Conservation (phyloP, 2,797 vertebrate genomes). For the Rhinichthys osculus region DNA sequence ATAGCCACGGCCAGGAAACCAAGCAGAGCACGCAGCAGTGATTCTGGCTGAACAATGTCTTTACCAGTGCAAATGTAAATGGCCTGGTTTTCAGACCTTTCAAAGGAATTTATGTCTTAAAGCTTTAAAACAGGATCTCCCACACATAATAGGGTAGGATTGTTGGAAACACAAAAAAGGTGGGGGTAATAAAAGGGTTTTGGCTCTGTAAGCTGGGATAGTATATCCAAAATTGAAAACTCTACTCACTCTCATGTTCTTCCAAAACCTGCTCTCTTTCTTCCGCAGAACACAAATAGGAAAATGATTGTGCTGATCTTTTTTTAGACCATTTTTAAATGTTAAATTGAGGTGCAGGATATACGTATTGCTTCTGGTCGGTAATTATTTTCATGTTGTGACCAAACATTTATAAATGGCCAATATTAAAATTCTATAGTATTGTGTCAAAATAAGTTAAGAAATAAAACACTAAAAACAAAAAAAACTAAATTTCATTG, state of each 20-base stretch:
- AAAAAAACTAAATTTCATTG: neutral
- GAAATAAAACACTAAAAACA: neutral
- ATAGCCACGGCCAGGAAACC: conserved; percentile 50
- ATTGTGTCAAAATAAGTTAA: neutral
- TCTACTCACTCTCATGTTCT: neutral
- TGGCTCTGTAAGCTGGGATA: neutral
- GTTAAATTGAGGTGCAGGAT: neutral
- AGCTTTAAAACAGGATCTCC: conserved; percentile 22
- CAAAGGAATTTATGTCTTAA: conserved; percentile 26
- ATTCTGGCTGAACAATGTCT: conserved; percentile 46
- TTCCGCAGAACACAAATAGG: neutral
- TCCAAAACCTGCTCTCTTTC: neutral
- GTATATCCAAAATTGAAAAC: neutral
- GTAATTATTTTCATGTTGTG: neutral
- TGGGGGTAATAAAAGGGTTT: neutral
- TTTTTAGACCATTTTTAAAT: neutral
- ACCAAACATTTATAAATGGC: neutral
- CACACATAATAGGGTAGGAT: neutral
- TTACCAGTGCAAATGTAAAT: conserved; percentile 47
- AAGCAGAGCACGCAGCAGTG: conserved; percentile 43
- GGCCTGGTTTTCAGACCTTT: conserved; percentile 13
- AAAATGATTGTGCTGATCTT: neutral
- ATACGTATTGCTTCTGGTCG: neutral
- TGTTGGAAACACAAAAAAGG: neutral
- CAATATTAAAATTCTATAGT: neutral